Percentiles rank a stretch among this genome's conserved stretches.
Conservation (phyloP, 1,140 invertebrate genomes). For the Venustaconcha ellipsiformis region DNA sequence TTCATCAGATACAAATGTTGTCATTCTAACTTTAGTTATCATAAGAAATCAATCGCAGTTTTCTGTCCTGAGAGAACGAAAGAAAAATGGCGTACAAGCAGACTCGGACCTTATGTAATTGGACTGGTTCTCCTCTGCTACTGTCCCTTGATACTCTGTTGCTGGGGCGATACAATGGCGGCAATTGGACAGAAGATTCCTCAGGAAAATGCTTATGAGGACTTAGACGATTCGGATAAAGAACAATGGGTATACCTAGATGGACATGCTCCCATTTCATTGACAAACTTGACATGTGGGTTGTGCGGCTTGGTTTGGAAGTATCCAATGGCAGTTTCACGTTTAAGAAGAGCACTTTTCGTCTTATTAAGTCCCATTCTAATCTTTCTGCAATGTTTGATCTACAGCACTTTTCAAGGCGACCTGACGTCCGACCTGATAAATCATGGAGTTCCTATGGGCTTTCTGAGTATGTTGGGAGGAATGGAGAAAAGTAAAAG, state of each 20-base stretch:
- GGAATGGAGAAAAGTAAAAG: slow-evolving; percentile 20
- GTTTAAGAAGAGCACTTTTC: slow-evolving; percentile 5
- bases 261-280: slow-evolving; percentile 10
- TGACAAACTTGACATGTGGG: slow-evolving; percentile 10
- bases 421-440: slow-evolving; percentile 10
- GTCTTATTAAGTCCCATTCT: slow-evolving; percentile 7
- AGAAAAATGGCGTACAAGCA: background rate
- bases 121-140: slow-evolving; percentile 9
- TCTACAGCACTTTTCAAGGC: slow-evolving; percentile 6
- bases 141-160: slow-evolving; percentile 12
- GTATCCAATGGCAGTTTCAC: slow-evolving; percentile 15
- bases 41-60: background rate
- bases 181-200: background rate
- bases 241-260: slow-evolving; percentile 11
- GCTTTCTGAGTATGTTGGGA: slow-evolving; percentile 21
- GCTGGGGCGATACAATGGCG: background rate
- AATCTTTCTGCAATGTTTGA: slow-evolving; percentile 10
- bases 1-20: slow-evolving; percentile 17
- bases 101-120: slow-evolving; percentile 12
- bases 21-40: background rate
- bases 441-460: slow-evolving; percentile 18
- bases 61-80: background rate
- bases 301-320: slow-evolving; percentile 10
- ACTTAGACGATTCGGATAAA: background rate
- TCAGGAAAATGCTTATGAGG: background rate